phyloP scores from a whole-genome alignment of 2,888 invertebrate genomes.

The Rhamnusium bicolor region DNA sequence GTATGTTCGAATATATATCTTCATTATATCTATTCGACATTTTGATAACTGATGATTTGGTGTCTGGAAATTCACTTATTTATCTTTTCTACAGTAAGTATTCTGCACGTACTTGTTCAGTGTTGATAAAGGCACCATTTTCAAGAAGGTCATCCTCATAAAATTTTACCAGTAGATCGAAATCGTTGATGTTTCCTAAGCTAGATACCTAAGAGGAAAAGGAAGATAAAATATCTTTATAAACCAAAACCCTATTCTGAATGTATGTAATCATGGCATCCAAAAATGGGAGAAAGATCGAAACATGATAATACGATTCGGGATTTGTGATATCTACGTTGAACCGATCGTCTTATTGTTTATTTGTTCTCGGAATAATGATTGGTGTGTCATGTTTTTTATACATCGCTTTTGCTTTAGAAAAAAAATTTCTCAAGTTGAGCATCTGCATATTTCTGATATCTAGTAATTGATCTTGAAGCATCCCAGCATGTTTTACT shows the following conservation, averaged over 20 bases:
- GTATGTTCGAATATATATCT: no score
- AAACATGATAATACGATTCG: not conserved
- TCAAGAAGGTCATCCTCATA: not conserved
- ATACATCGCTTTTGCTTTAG: no score
- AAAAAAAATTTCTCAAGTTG: no score
- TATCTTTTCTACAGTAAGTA: not conserved
- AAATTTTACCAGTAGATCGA: not conserved
- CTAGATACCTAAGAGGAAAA: not conserved
- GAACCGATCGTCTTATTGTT: no score
- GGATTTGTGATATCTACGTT: not conserved
- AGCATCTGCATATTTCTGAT: no score
- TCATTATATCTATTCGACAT: no score
- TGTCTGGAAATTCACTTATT: conserved; percentile 2
- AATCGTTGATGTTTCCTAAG: no score
- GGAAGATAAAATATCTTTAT: not conserved
- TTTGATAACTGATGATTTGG: not conserved
- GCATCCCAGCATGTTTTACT: no score
- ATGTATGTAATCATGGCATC: conserved; percentile 9
- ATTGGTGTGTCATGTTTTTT: no score
- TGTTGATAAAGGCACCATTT: not conserved
- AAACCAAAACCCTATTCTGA: not conserved
- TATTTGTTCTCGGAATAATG: no score
- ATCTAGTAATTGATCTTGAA: no score
- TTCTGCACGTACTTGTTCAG: not conserved
- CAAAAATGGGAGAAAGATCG: conserved; percentile 1